phyloP scores from a whole-genome alignment of 2,797 vertebrate species.

The Rhinogobio ventralis region DNA sequence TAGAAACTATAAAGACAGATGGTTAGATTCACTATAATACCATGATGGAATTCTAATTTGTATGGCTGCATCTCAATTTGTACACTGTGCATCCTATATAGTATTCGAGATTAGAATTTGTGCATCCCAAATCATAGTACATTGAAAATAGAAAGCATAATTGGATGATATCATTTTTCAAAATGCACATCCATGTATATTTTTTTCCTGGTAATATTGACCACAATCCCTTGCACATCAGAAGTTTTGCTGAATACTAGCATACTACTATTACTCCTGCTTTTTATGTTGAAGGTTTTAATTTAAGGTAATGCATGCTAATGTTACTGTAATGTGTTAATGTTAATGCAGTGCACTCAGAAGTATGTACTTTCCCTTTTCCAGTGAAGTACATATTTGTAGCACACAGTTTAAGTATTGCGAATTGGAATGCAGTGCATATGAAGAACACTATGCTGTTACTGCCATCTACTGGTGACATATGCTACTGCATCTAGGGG shows the following conservation, averaged over 20 bases:
- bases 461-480: slow-evolving; percentile 25
- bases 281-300: not conserved
- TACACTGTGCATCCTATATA: not conserved
- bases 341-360: not conserved
- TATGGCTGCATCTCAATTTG: slow-evolving; percentile 21
- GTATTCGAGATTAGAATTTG: not conserved
- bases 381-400: not conserved
- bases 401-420: not conserved
- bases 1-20: slow-evolving; percentile 3
- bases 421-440: slow-evolving; percentile 12
- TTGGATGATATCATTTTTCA: not conserved
- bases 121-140: not conserved
- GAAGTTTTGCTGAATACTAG: not conserved
- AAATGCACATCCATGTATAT: not conserved
- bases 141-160: not conserved
- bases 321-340: not conserved
- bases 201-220: not conserved
- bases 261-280: not conserved
- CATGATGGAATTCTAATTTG: not conserved
- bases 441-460: not conserved
- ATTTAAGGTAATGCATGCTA: not conserved
- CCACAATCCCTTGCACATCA: not conserved
- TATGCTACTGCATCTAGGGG: not conserved
- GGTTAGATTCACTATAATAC: not conserved
- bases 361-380: not conserved